Evolutionary conservation across 1,140 invertebrate species (phyloP), one percentile per base, ranked within the genome.

Genomic region (Episyrphus balteatus): DNA sequence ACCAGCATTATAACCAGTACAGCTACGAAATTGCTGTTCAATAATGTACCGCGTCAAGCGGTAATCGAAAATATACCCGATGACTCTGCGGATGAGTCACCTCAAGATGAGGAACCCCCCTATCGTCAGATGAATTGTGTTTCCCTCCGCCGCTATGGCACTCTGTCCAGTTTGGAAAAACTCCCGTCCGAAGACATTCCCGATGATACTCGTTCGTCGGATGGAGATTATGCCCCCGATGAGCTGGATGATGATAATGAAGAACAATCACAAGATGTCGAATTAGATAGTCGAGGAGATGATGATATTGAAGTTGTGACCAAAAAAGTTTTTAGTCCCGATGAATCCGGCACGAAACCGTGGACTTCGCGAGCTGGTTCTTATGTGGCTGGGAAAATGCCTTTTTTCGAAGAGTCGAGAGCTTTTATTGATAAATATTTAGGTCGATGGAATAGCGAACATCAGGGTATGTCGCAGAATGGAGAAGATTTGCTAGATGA

Each of bases 331-430:
- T 49, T 49, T 39, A 2, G 14, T 42, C 17, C 12, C 37, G 55
- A 54, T n/a, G 54, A 56, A 1, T 44, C 74, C 8, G 59, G 69
- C 15, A 61, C 76, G 5, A 66, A 73, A 39, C 82, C 81, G 0
- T 89, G 85, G 84, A 86, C 86, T 1, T 78, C 81, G 13, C 72
- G 81, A 48, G 84, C 85, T 6, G 84, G 84, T 1, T 81, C 76
- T 42, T 87, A 81, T 60, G 83, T 87, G 3, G 82, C 82, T 10
- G 84, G 85, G 54, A 88, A 88, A 57, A 87, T 88, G 81, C 80
- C 81, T 3, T 77, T 88, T 52, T 74, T 77, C 7, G 78, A 81
- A 52, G 77, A 79, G 50, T 75, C 75, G n/a, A 63, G 71, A 19
- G 69, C 68, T 19, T 72, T 72, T 42, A 62, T 68, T 14, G 66